Percentiles rank a stretch among this genome's conserved stretches.
Evolutionary conservation across 2,888 invertebrate species (phyloP).

Genomic region (Heteropelma amictum): DNA sequence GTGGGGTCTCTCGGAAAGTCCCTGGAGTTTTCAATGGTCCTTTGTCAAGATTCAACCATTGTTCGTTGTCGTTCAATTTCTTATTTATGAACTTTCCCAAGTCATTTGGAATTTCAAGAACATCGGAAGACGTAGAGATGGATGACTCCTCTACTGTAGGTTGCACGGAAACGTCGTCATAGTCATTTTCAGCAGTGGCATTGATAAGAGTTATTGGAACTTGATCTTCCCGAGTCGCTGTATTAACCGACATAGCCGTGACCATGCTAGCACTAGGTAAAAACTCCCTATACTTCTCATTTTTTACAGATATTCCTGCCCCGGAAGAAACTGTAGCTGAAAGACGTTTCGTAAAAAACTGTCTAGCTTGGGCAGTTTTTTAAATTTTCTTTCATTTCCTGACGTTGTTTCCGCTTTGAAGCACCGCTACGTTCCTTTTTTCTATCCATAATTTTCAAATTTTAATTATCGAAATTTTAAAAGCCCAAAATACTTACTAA

Average conservation of each 20-base stretch:
- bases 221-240: slow-evolving; percentile 36
- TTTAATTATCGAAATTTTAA: neutral
- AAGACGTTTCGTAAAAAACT: slow-evolving; percentile 59
- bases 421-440: slow-evolving; percentile 15
- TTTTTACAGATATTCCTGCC: slow-evolving; percentile 31
- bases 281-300: slow-evolving; percentile 24
- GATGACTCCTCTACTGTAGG: slow-evolving; percentile 17
- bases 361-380: slow-evolving; percentile 14
- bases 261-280: slow-evolving; percentile 10
- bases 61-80: slow-evolving; percentile 48
- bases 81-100: slow-evolving; percentile 48
- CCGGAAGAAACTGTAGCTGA: slow-evolving; percentile 55
- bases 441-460: slow-evolving; percentile 12
- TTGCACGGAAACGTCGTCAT: neutral
- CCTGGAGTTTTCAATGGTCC: slow-evolving; percentile 33
- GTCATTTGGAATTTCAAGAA: slow-evolving; percentile 49
- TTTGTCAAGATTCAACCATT: slow-evolving; percentile 45
- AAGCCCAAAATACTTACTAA: neutral
- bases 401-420: neutral
- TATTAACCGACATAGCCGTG: slow-evolving; percentile 30
- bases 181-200: slow-evolving; percentile 29
- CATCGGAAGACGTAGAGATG: slow-evolving; percentile 39
- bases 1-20: slow-evolving; percentile 35
- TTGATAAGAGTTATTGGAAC: slow-evolving; percentile 22
- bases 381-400: slow-evolving; percentile 9